Evolutionary conservation across 2,113 vertebrate species (phyloP), one percentile per base, ranked within the genome.

Genomic region (Illadopsis cleaveri): DNA sequence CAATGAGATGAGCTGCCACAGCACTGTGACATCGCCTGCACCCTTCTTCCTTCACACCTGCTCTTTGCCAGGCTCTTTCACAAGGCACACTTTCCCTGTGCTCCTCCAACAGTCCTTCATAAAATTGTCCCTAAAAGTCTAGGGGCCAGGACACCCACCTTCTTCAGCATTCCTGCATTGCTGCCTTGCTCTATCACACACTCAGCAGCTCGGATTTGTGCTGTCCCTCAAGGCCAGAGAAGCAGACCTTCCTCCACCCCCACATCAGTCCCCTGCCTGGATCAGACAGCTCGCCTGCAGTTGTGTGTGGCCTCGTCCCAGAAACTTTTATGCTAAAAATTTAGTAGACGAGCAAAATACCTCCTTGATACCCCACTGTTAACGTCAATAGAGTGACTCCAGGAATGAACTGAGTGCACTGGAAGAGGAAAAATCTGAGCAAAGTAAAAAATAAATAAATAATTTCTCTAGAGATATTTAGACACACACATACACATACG

Each of bases 391-490:
- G 56, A 58, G 30, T 19, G 33, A 61, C 30, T 79, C 28, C 64
- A 76, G 44, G 50, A 58, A 76, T 64, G 15, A 93, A 38, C 9
- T 10, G 45, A 86, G 37, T 31, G 27, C 38, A 57, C 8, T 66
- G 25, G 58, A 87, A 90, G 12, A 86, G 31, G 60, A 88, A 94
- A 89, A 91, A 61, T 30, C 33, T 60, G 48, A 86, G 57, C 54
- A 84, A 88, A 47, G 18, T 37, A 62, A 38, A 68, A 96, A 96
- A 95, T 76, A 95, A 95, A 96, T 80, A 72, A 95, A 82, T 54
- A 51, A 64, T 6, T 72, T 61, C 28, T 73, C 47, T 71, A 83
- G 51, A 90, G 77, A 62, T 75, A 90, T 66, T 93, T 89, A 86
- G 82, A 93, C 76, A 89, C 69, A 72, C 33, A 56, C 17, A 56